Percentiles rank a stretch among this genome's conserved stretches.
phyloP scores from a whole-genome alignment of 2,888 invertebrate species.

The Caenorhabditis sinica region DNA sequence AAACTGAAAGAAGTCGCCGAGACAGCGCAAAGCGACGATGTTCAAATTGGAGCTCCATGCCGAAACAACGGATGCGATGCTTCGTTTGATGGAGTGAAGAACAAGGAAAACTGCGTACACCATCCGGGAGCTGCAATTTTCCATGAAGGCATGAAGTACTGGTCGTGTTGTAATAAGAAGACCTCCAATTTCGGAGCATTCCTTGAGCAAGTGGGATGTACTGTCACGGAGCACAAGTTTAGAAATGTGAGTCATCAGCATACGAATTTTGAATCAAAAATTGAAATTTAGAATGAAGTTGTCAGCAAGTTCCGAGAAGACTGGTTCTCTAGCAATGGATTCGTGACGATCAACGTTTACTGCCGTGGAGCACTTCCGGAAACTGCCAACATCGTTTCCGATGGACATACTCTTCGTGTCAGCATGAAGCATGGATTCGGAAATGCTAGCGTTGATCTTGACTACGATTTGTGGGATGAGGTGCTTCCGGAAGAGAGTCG shows the following conservation, averaged over 20 bases:
- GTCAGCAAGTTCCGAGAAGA: constrained; percentile 81
- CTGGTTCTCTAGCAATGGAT: constrained; percentile 80
- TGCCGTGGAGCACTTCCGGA: constrained; percentile 89
- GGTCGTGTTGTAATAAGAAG: constrained; percentile 91
- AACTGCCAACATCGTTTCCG: constrained; percentile 89
- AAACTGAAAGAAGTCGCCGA: constrained; percentile 51
- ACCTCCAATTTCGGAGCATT: constrained; percentile 96
- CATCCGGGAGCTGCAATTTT: constrained; percentile 69
- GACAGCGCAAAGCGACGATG: constrained; percentile 21
- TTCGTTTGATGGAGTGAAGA: constrained; percentile 53
- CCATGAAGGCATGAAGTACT: constrained; percentile 82
- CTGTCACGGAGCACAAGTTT: constrained; percentile 92
- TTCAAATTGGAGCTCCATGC: constrained; percentile 79
- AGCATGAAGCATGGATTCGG: constrained; percentile 80
- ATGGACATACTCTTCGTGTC: constrained; percentile 87
- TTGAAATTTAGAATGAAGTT: constrained; percentile 74
- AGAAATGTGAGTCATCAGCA: constrained; percentile 86
- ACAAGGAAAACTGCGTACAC: constrained; percentile 33
- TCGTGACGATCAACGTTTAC: constrained; percentile 80
- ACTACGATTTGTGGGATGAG: constrained; percentile 81
- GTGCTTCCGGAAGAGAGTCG: constrained; percentile 76
- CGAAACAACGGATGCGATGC: constrained; percentile 76
- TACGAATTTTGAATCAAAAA: not conserved
- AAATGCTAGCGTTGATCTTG: constrained; percentile 65
- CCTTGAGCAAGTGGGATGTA: constrained; percentile 94